phyloP scores from a whole-genome alignment of 2,113 vertebrate genomes.

The Nibea albiflora region DNA sequence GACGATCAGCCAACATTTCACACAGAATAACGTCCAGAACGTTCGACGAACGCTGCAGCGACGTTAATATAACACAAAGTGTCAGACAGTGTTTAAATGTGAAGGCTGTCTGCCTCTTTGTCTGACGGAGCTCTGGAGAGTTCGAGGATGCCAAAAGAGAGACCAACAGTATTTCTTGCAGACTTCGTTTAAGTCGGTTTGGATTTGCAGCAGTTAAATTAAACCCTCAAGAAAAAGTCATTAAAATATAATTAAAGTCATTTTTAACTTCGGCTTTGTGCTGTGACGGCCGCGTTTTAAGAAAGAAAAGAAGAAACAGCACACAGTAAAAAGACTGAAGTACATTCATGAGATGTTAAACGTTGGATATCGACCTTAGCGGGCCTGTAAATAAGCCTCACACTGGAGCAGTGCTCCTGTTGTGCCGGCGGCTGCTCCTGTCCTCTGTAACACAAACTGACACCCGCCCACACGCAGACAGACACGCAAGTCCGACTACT shows the following conservation, averaged over 20 bases:
- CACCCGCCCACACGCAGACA: constrained; percentile 34
- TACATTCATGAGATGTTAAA: no score
- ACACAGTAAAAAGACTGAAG: no score
- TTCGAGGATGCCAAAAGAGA: neutral
- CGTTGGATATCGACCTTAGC: neutral
- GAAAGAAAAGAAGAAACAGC: neutral
- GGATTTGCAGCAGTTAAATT: neutral
- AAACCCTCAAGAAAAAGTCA: neutral
- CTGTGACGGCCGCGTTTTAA: neutral
- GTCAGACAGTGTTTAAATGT: neutral
- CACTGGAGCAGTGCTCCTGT: constrained; percentile 3
- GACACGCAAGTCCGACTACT: constrained; percentile 9
- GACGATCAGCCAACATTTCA: neutral
- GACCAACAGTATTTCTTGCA: neutral
- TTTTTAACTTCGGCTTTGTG: neutral
- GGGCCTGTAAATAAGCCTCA: constrained; percentile 24
- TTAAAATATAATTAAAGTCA: neutral
- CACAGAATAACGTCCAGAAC: neutral
- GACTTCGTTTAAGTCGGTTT: neutral
- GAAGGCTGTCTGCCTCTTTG: neutral
- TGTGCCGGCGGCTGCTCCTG: constrained; percentile 21
- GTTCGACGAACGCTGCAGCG: no score
- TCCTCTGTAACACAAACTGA: constrained; percentile 26
- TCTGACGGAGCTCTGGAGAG: neutral
- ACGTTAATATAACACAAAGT: no score